Conservation (phyloP, 2,888 invertebrate genomes). For the Epicampocera succincta region DNA sequence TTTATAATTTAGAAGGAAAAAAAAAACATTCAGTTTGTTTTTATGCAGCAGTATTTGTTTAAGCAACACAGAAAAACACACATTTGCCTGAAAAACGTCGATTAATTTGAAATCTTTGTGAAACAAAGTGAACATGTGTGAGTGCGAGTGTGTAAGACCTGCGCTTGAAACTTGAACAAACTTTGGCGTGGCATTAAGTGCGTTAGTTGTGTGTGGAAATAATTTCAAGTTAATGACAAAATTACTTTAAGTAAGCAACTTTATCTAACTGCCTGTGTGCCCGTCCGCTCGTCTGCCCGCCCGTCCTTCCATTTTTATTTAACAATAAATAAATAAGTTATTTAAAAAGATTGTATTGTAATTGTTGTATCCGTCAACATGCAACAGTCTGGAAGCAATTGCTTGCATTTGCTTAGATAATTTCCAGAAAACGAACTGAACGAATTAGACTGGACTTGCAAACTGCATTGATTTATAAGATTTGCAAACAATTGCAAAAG, state of each 20-base stretch:
- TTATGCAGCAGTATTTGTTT: slow-evolving; percentile 42
- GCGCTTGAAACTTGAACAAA: slow-evolving; percentile 44
- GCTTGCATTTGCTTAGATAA: slow-evolving; percentile 63
- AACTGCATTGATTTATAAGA: slow-evolving; percentile 46
- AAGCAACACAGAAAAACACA: slow-evolving; percentile 41
- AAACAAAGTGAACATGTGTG: not conserved
- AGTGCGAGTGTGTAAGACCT: slow-evolving; percentile 22
- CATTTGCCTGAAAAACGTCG: slow-evolving; percentile 34
- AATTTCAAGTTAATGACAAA: slow-evolving; percentile 80
- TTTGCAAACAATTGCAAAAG: not conserved
- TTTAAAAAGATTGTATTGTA: slow-evolving; percentile 3
- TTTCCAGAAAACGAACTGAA: slow-evolving; percentile 46
- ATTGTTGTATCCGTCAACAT: slow-evolving; percentile 43
- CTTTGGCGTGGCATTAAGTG: slow-evolving; percentile 66
- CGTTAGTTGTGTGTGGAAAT: slow-evolving; percentile 73
- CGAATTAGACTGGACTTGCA: slow-evolving; percentile 20
- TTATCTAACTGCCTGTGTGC: slow-evolving; percentile 31
- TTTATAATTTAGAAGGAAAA: slow-evolving; percentile 62
- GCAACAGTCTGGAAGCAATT: slow-evolving; percentile 60
- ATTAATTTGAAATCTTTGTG: slow-evolving; percentile 41
- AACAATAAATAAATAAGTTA: slow-evolving; percentile 61
- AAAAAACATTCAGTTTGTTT: slow-evolving; percentile 33
- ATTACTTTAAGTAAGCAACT: slow-evolving; percentile 70
- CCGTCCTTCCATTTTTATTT: slow-evolving; percentile 24
- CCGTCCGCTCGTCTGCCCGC: slow-evolving; percentile 25